Evolutionary conservation across 2,888 invertebrate genomes (phyloP).

Genomic region (Cephalotes varians): DNA sequence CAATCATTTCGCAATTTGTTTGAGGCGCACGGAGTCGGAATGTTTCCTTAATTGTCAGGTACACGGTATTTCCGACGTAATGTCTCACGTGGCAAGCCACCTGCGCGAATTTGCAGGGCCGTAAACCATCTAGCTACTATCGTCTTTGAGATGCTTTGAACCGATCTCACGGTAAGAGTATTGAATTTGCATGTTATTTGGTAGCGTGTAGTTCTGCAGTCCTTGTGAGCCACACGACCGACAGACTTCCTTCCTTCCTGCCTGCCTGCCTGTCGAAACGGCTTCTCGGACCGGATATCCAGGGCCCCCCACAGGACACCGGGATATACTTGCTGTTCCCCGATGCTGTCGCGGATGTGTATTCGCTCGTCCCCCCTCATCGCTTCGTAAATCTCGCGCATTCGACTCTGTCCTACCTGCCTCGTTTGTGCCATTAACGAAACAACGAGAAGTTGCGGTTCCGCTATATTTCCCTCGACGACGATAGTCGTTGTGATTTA

Average conservation of each 20-base stretch:
- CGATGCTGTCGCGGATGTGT: constrained; percentile 11
- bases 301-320: constrained; percentile 23
- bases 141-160: constrained; percentile 74
- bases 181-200: constrained; percentile 82
- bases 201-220: constrained; percentile 68
- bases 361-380: not conserved
- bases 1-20: constrained; percentile 49
- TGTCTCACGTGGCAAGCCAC: constrained; percentile 50
- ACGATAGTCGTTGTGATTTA: constrained; percentile 52
- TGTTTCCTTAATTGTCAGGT: constrained; percentile 49
- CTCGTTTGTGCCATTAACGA: constrained; percentile 51
- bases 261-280: constrained; percentile 26
- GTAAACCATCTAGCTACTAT: constrained; percentile 48
- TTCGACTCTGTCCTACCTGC: constrained; percentile 25
- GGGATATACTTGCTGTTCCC: not conserved
- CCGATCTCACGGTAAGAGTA: constrained; percentile 69
- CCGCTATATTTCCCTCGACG: constrained; percentile 53
- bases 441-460: constrained; percentile 44
- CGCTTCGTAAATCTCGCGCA: constrained; percentile 37
- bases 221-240: constrained; percentile 52
- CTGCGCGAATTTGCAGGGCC: constrained; percentile 61
- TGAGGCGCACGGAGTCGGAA: constrained; percentile 53
- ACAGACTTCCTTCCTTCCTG: constrained; percentile 53
- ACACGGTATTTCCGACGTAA: constrained; percentile 33
- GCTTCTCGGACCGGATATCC: constrained; percentile 44